Evolutionary conservation across 2,888 invertebrate genomes (phyloP).

Genomic region (Penaeus monodon): DNA sequence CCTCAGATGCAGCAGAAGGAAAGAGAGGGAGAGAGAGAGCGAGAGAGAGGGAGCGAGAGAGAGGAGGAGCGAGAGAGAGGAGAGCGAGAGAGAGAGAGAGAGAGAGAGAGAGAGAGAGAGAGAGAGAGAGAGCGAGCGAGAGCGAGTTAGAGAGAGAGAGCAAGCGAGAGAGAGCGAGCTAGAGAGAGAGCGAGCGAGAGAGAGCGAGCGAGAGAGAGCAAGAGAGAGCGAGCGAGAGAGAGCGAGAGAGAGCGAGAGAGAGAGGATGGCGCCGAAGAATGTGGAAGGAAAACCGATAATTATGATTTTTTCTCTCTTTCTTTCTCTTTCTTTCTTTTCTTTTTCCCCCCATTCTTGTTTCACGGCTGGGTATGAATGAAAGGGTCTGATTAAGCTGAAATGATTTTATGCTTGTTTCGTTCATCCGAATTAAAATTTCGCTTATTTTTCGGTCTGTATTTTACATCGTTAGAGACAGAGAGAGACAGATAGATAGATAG

Average conservation of each 20-base stretch:
- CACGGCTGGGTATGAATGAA: too few relatives aligned
- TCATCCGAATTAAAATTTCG: not conserved
- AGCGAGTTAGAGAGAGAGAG: too few relatives aligned
- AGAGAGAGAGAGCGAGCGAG: constrained; percentile 1
- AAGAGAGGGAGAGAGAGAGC: too few relatives aligned
- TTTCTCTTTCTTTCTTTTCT: too few relatives aligned
- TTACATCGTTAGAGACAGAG: not conserved
- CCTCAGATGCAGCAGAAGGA: not conserved
- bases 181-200: not conserved
- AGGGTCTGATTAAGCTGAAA: too few relatives aligned
- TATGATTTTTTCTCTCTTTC: too few relatives aligned
- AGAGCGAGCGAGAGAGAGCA: not conserved
- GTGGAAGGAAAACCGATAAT: too few relatives aligned
- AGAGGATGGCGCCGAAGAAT: not conserved
- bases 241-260: not conserved
- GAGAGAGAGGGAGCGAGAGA: not conserved
- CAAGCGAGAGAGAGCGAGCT: not conserved
- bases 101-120: not conserved
- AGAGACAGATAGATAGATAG: not conserved
- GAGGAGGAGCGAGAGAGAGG: too few relatives aligned
- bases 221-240: constrained; percentile 1
- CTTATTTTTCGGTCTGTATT: not conserved
- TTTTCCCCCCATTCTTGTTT: too few relatives aligned
- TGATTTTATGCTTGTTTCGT: too few relatives aligned
- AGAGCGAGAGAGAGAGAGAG: too few relatives aligned